phyloP scores from a whole-genome alignment of 2,113 vertebrate genomes.

The Grallaria varia region DNA sequence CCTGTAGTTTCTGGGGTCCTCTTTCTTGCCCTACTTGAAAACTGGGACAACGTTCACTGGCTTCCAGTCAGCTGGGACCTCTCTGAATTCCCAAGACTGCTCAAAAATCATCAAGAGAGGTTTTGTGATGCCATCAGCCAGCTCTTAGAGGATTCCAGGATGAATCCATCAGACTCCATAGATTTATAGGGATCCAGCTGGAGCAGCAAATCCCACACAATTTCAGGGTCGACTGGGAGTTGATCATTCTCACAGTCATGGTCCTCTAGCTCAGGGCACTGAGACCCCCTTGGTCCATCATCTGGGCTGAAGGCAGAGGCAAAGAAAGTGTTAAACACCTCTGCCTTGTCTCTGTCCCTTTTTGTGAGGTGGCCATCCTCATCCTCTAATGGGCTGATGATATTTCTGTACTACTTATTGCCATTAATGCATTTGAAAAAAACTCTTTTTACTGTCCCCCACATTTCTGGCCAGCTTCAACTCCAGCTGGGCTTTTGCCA shows the following conservation, averaged over 20 bases:
- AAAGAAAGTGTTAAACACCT: neutral
- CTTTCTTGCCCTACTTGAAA: neutral
- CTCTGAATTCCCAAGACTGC: neutral
- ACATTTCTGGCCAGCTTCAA: neutral
- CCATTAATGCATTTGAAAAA: neutral
- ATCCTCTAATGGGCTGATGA: neutral
- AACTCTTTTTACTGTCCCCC: neutral
- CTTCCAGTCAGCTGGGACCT: neutral
- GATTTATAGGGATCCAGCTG: neutral
- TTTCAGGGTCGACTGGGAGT: neutral
- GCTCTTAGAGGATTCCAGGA: neutral
- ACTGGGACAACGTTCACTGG: neutral
- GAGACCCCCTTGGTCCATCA: neutral
- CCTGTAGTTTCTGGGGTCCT: neutral
- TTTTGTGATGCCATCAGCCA: neutral
- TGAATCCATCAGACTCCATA: neutral
- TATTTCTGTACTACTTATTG: neutral
- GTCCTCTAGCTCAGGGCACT: neutral
- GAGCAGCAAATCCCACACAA: neutral
- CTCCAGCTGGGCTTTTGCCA: neutral
- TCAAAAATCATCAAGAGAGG: neutral
- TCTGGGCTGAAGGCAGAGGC: neutral
- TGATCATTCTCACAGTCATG: neutral
- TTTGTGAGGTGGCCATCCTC: neutral
- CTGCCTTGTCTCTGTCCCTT: neutral